Evolutionary conservation across 2,113 vertebrate genomes (phyloP).

Genomic region (Ptychochromis oligacanthus): DNA sequence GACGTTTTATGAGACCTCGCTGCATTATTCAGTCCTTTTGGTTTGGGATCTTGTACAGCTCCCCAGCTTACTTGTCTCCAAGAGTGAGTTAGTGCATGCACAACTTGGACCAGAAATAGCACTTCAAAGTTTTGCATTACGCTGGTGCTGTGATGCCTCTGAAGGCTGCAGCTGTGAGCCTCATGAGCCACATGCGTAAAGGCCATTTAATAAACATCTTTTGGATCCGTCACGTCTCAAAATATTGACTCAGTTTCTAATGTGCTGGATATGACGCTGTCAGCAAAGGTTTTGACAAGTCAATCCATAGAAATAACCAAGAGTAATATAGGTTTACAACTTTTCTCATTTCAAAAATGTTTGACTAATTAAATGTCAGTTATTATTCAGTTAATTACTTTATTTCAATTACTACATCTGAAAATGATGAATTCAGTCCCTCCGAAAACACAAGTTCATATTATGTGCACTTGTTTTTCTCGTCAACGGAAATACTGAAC

Average conservation of each 20-base stretch:
- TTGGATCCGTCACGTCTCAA: constrained; percentile 68
- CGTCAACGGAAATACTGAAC: neutral
- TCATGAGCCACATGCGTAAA: constrained; percentile 52
- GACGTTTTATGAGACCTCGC: constrained; percentile 42
- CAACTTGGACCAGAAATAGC: constrained; percentile 70
- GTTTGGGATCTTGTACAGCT: constrained; percentile 36
- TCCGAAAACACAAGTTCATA: neutral
- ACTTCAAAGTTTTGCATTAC: constrained; percentile 63
- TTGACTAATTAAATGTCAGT: neutral
- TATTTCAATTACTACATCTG: neutral
- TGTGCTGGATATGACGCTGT: constrained; percentile 68
- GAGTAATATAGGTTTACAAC: neutral
- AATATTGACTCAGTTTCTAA: constrained; percentile 75
- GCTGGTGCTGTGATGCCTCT: constrained; percentile 55
- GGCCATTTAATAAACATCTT: constrained; percentile 72
- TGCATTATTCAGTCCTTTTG: constrained; percentile 23
- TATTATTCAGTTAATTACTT: neutral
- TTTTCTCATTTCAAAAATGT: neutral
- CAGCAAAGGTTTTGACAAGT: constrained; percentile 66
- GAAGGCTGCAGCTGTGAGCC: constrained; percentile 66
- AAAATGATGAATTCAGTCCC: neutral
- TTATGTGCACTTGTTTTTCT: neutral
- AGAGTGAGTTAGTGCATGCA: constrained; percentile 33
- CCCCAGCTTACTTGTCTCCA: constrained; percentile 37
- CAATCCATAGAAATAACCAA: constrained; percentile 51